These are phyloP conservation scores for Standfussiana lucernea DNA, from an alignment of 2,888 invertebrate species.

Conservation along the genomic window DNA sequence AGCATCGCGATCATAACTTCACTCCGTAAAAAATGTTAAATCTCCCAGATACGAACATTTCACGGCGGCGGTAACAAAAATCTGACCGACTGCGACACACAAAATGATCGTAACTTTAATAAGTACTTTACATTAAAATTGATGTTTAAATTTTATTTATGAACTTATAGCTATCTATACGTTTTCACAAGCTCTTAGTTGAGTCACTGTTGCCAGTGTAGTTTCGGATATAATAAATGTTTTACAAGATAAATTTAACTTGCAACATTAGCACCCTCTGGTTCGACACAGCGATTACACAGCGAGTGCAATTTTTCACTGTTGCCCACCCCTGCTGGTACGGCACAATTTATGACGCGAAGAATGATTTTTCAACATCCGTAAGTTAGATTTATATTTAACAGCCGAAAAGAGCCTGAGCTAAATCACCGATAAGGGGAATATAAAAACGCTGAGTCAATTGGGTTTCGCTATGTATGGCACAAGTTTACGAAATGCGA, in stretches of 20 bases:
- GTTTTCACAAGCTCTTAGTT: slow-evolving; percentile 48
- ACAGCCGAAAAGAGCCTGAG: slow-evolving; percentile 80
- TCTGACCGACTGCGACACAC: slow-evolving; percentile 25
- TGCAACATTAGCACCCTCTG: slow-evolving; percentile 88
- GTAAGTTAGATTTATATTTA: slow-evolving; percentile 87
- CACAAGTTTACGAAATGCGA: slow-evolving; percentile 63
- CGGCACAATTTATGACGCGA: slow-evolving; percentile 86
- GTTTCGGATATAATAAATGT: slow-evolving; percentile 84
- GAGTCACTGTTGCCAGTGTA: slow-evolving; percentile 76
- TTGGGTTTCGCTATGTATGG: slow-evolving; percentile 64
- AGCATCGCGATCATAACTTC: slow-evolving; percentile 44
- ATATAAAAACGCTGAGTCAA: slow-evolving; percentile 79
- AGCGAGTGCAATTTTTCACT: slow-evolving; percentile 88
- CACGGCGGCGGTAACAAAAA: slow-evolving; percentile 41
- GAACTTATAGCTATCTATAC: slow-evolving; percentile 20
- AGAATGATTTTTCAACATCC: slow-evolving; percentile 89
- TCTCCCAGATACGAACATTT: slow-evolving; percentile 57
- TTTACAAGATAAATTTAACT: slow-evolving; percentile 86
- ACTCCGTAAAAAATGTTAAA: slow-evolving; percentile 59
- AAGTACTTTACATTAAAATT: slow-evolving; percentile 40
- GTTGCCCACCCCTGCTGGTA: slow-evolving; percentile 83
- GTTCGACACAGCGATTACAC: slow-evolving; percentile 86
- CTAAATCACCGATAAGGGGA: slow-evolving; percentile 78
- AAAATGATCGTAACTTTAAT: slow-evolving; percentile 46
- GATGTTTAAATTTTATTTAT: slow-evolving; percentile 23